A percentile compares a stretch with the other conserved stretches of the same genome.
These are phyloP conservation scores for Pica pica DNA, from an alignment of 2,113 vertebrate genomes.

Conservation along the genomic window DNA sequence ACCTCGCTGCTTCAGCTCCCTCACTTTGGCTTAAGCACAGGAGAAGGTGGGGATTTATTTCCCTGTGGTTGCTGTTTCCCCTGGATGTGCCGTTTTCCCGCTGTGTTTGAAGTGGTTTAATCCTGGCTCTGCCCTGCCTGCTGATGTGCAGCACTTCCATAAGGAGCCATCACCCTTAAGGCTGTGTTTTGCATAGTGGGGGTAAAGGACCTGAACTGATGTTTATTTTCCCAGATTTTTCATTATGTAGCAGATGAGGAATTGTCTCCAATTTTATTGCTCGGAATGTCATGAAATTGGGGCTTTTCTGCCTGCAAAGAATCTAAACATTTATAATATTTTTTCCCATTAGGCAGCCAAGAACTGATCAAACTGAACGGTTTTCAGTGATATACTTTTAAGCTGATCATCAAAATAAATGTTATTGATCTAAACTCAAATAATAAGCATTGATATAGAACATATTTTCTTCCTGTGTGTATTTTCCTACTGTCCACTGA, in stretches of 20 bases:
- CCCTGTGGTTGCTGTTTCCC: background rate
- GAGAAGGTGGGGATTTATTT: background rate
- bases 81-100: background rate
- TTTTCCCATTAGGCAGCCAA: background rate
- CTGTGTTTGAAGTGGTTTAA: background rate
- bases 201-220: background rate
- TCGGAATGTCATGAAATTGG: background rate
- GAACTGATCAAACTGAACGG: background rate
- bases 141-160: fast-evolving
- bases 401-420: background rate
- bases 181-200: background rate
- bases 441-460: background rate
- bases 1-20: fast-evolving
- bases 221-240: background rate
- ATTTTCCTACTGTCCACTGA: background rate
- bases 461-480: background rate
- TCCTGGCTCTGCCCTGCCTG: background rate
- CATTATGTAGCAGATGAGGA: background rate
- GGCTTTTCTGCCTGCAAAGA: background rate
- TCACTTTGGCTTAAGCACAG: fast-evolving
- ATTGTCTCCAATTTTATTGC: background rate
- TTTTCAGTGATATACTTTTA: background rate
- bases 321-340: background rate
- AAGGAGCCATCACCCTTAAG: background rate
- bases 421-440: background rate